A percentile compares a stretch with the other conserved stretches of the same genome.
These are phyloP conservation scores for Serrognathus titanus DNA, from an alignment of 2,888 invertebrate genomes.

Conservation along the genomic window DNA sequence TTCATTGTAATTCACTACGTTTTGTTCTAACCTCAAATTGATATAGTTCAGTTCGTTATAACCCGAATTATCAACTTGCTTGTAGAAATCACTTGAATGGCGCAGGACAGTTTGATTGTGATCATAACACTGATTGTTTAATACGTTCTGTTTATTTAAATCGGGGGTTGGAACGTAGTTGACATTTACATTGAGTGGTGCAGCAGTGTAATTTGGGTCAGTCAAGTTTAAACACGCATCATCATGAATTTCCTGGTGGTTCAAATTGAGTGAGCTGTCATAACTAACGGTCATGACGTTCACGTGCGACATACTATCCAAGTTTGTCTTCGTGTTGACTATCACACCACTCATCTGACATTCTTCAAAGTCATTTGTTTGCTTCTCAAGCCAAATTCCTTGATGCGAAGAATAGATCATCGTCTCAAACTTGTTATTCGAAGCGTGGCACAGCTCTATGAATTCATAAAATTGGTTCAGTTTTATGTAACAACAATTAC, in stretches of 20 bases:
- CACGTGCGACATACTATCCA: slow-evolving; percentile 5
- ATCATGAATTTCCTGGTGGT: background rate
- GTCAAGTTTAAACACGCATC: slow-evolving; percentile 5
- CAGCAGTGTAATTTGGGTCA: background rate
- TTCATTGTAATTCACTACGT: background rate
- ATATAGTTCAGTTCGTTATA: slow-evolving; percentile 2
- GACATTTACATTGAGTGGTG: background rate
- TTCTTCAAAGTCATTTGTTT: slow-evolving; percentile 12
- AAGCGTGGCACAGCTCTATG: slow-evolving; percentile 38
- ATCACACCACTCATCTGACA: slow-evolving; percentile 15
- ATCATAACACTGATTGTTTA: slow-evolving; percentile 9
- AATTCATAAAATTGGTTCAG: slow-evolving; percentile 43
- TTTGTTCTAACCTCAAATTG: background rate
- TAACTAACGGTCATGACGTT: slow-evolving; percentile 8
- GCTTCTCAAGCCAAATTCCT: slow-evolving; percentile 8
- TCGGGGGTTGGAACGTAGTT: background rate
- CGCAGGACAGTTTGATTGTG: slow-evolving; percentile 25
- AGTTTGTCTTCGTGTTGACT: slow-evolving; percentile 7
- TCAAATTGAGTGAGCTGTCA: slow-evolving; percentile 8
- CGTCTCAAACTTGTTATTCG: slow-evolving; percentile 44
- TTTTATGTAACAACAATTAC: slow-evolving; percentile 42
- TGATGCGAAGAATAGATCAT: slow-evolving; percentile 27
- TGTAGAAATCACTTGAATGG: slow-evolving; percentile 28
- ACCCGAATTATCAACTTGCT: slow-evolving; percentile 8
- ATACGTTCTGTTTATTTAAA: slow-evolving; percentile 1